Conservation (phyloP, 2,797 vertebrate genomes). For the Mormyrus proboscirostris region DNA sequence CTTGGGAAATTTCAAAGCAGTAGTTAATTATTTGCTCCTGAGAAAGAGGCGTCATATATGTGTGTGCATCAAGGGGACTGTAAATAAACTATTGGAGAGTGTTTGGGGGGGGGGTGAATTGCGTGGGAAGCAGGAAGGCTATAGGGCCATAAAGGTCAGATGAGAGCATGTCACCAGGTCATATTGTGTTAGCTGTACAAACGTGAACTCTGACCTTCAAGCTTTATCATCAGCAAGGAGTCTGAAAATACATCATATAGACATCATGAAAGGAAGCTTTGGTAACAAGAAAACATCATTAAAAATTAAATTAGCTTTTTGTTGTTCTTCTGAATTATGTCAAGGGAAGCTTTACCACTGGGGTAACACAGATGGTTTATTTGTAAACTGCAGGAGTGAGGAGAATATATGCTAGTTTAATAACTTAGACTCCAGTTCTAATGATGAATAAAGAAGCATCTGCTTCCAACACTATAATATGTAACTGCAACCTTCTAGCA, state of each 20-base stretch:
- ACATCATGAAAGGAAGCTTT: not conserved
- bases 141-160: not conserved
- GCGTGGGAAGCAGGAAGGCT: not conserved
- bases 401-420: not conserved
- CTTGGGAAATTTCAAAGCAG: conserved; percentile 18
- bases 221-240: not conserved
- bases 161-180: not conserved
- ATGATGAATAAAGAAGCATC: not conserved
- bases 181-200: conserved; percentile 18
- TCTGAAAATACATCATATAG: not conserved
- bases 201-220: not conserved
- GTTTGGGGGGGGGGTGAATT: not conserved
- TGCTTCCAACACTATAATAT: not conserved
- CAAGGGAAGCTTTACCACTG: not conserved
- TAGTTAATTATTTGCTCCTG: conserved; percentile 22
- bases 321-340: not conserved
- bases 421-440: not conserved
- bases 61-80: not conserved
- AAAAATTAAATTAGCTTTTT: not conserved
- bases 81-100: conserved; percentile 16
- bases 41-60: conserved; percentile 15
- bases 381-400: not conserved
- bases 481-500: not conserved
- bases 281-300: not conserved
- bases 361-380: not conserved